phyloP scores from a whole-genome alignment of 1,140 invertebrate species.

The Sitobion miscanthi region DNA sequence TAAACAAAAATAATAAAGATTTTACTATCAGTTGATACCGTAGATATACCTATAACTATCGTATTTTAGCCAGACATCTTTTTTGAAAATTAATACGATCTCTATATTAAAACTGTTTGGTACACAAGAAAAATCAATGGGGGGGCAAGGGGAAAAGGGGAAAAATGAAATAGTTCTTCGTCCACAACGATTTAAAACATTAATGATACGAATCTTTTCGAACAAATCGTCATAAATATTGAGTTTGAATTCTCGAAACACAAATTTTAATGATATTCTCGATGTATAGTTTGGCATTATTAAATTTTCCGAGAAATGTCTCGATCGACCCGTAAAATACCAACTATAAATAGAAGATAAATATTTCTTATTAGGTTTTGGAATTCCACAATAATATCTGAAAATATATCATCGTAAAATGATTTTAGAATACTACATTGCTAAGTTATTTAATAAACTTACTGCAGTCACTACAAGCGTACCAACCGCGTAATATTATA shows the following conservation, averaged over 20 bases:
- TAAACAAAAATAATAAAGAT: too few relatives aligned
- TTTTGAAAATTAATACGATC: too few relatives aligned
- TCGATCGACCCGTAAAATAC: background rate
- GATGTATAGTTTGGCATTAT: background rate
- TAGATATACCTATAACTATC: too few relatives aligned
- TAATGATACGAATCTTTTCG: background rate
- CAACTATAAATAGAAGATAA: background rate
- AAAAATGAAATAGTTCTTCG: background rate
- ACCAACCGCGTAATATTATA: too few relatives aligned
- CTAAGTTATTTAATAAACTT: background rate
- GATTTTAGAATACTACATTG: background rate
- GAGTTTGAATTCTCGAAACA: background rate
- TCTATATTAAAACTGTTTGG: background rate
- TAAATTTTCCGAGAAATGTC: background rate
- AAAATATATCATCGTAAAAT: background rate
- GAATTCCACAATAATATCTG: background rate
- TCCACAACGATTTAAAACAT: background rate
- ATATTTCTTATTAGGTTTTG: background rate
- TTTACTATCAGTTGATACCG: too few relatives aligned
- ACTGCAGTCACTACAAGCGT: background rate
- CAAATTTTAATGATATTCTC: background rate
- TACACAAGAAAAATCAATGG: background rate
- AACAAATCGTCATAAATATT: background rate
- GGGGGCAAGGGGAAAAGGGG: background rate
- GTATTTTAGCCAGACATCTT: too few relatives aligned